Evolutionary conservation across 2,113 vertebrate species (phyloP).

Genomic region (Labrus mixtus): DNA sequence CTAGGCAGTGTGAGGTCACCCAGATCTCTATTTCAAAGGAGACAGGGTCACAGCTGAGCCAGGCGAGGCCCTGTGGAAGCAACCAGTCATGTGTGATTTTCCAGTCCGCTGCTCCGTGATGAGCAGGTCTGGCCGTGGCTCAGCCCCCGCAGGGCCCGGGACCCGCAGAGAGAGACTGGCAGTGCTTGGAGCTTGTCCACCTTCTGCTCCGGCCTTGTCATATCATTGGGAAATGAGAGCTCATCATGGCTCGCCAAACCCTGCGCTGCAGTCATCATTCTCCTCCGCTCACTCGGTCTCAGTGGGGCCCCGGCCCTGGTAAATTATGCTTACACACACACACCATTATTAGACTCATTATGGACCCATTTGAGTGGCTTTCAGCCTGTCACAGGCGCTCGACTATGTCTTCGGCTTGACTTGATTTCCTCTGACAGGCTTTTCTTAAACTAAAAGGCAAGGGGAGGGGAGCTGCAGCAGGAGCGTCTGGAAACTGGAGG

Average conservation of each 20-base stretch:
- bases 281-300: conserved; percentile 47
- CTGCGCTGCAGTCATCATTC: conserved; percentile 66
- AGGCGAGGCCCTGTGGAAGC: conserved; percentile 75
- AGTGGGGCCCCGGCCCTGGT: conserved; percentile 66
- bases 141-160: conserved; percentile 60
- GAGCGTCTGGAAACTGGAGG: conserved; percentile 48
- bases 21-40: conserved; percentile 81
- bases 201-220: conserved; percentile 73
- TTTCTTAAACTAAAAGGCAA: conserved; percentile 78
- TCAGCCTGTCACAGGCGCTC: conserved; percentile 81
- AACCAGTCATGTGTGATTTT: conserved; percentile 83
- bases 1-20: conserved; percentile 77
- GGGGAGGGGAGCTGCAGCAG: conserved; percentile 57
- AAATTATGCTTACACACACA: conserved; percentile 80
- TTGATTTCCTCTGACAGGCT: conserved; percentile 81
- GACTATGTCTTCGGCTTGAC: conserved; percentile 79
- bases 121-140: conserved; percentile 69
- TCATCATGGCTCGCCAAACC: conserved; percentile 73
- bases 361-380: conserved; percentile 80
- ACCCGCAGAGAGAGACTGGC: conserved; percentile 64
- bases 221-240: conserved; percentile 74
- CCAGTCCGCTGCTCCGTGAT: conserved; percentile 77
- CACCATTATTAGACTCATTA: conserved; percentile 83
- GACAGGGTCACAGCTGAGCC: conserved; percentile 70
- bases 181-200: conserved; percentile 76